Base-by-base conservation (phyloP, 2,888 invertebrate species). In the Diarsia brunnea region DNA sequence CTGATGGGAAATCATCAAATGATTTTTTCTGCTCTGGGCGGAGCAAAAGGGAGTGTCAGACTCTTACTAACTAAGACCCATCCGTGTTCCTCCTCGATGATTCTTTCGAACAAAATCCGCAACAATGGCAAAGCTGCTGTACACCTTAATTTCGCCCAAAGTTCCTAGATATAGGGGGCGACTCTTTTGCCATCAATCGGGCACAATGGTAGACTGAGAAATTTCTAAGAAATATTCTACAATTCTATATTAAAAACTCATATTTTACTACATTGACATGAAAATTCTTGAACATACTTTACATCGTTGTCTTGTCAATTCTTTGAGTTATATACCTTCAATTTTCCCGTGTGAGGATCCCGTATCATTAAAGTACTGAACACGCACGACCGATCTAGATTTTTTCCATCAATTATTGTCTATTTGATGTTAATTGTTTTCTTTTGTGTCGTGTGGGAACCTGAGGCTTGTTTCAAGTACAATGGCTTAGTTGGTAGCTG, bases 391-490 rank as follows among this genome's bases (percentile, higher is more conserved):
- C 80, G 81, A 84, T 82, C 84, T 73, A 78, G 78, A 75, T 81
- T 87, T 84, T 85, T 82, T 87, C 69, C 78, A 78, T 77, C 85
- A 90, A 89, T 90, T 88, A 88, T 82, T 75, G 73, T 82, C 86
- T 88, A 88, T 89, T 89, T 84, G 78, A 82, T 81, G 86, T 78
- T 90, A 89, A 91, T 91, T 90, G 86, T 70, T 77, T 47, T 60
- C 73, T 78, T 87, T 90, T 90, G 89, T 90, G 73, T 88, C 76
- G 88, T 87, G 91, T 90, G 91, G 86, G 91, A 90, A 90, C 64
- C 76, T 66, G 12, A n/a, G 53, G 65, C 45, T 27, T n/a, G 71
- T 73, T 45, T 55, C 43, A 73, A 73, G 61, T 65, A 75, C 75
- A 76, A 87, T 88, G 73, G 82, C 73, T 79, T 80, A 87, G 87